Evolutionary conservation across 1,140 invertebrate genomes (phyloP).

Genomic region (Maniola jurtina): DNA sequence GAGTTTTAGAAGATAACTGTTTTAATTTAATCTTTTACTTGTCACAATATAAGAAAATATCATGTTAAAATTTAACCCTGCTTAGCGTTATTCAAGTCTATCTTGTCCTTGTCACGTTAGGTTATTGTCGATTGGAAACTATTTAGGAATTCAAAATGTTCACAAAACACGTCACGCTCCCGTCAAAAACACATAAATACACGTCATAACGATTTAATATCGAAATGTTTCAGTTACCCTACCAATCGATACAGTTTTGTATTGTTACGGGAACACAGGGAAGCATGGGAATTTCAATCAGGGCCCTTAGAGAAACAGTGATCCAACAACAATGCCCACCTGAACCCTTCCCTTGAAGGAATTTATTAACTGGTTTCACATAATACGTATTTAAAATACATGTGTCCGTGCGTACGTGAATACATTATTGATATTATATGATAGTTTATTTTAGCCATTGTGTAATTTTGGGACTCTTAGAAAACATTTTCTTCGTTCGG

Average conservation of each 20-base stretch:
- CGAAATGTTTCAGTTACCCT: slow-evolving; percentile 54
- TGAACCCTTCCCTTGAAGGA: slow-evolving; percentile 51
- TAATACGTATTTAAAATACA: slow-evolving; percentile 78
- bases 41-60: no score
- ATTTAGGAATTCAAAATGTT: slow-evolving; percentile 52
- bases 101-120: background rate
- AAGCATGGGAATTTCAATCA: slow-evolving; percentile 71
- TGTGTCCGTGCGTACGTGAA: slow-evolving; percentile 67
- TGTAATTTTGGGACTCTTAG: slow-evolving; percentile 42
- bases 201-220: slow-evolving; percentile 64
- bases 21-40: no score
- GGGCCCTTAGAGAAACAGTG: slow-evolving; percentile 41
- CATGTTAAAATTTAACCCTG: no score
- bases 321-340: slow-evolving; percentile 49
- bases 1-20: no score
- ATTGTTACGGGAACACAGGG: slow-evolving; percentile 41
- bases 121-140: slow-evolving; percentile 44
- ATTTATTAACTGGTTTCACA: slow-evolving; percentile 70
- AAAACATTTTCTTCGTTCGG: slow-evolving; percentile 52
- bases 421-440: slow-evolving; percentile 78
- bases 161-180: slow-evolving; percentile 56
- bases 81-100: background rate
- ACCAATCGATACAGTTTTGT: slow-evolving; percentile 61
- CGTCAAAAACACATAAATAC: slow-evolving; percentile 61
- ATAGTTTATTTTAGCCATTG: slow-evolving; percentile 74